phyloP scores from a whole-genome alignment of 2,888 invertebrate genomes.

The Acleris laterana region DNA sequence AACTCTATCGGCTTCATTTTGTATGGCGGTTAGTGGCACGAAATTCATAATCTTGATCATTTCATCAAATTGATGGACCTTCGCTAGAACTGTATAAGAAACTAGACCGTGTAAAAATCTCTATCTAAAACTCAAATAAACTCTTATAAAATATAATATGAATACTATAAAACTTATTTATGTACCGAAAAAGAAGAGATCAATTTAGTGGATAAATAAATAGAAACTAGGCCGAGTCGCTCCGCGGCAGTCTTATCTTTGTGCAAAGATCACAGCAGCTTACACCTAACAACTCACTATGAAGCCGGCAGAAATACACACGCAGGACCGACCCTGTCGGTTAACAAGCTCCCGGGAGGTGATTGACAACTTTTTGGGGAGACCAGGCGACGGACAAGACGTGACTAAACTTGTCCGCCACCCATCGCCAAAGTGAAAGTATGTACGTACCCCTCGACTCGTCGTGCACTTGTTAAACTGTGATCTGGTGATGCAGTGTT shows the following conservation, averaged over 20 bases:
- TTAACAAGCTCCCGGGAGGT: no score
- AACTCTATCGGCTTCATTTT: no score
- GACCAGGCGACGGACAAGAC: no score
- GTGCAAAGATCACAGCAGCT: conserved; percentile 18
- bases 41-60: background rate
- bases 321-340: background rate
- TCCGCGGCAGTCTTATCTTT: conserved; percentile 20
- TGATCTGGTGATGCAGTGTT: no score
- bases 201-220: conserved; percentile 19
- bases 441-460: no score
- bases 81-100: no score
- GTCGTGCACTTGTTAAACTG: no score
- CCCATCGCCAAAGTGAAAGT: no score
- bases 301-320: conserved; percentile 2
- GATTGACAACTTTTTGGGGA: no score
- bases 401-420: no score
- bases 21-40: no score
- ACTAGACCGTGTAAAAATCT: conserved; percentile 11
- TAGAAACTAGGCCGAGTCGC: background rate
- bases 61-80: no score
- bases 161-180: conserved; percentile 16
- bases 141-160: conserved; percentile 26
- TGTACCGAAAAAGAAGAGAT: conserved; percentile 24
- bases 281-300: conserved; percentile 1
- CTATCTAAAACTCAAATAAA: conserved; percentile 25